These are phyloP conservation scores for Naja naja DNA, from an alignment of 2,113 vertebrate species.

Conservation along the genomic window DNA sequence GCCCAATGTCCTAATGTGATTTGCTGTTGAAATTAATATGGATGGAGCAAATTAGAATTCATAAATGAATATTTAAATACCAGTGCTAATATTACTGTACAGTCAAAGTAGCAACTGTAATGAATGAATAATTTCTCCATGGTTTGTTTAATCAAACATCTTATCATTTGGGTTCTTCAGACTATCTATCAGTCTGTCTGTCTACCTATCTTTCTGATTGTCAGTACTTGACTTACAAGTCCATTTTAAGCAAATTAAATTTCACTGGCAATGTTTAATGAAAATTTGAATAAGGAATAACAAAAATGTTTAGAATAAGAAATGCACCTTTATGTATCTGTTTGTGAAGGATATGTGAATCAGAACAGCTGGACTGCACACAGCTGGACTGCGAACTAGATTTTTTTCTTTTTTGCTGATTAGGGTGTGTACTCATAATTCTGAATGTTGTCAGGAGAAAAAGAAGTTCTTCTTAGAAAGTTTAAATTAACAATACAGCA, in stretches of 20 bases:
- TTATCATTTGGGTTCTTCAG: not conserved
- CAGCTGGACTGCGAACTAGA: slow-evolving; percentile 38
- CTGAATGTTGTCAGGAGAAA: not conserved
- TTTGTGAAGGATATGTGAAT: not conserved
- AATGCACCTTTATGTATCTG: not conserved
- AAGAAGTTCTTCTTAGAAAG: slow-evolving; percentile 31
- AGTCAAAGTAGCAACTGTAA: not conserved
- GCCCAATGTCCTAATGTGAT: not conserved
- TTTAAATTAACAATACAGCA: slow-evolving; percentile 12
- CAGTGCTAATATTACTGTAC: not conserved
- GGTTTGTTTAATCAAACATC: accelerated
- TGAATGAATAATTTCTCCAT: accelerated
- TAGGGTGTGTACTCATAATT: not conserved
- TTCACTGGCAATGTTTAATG: not conserved
- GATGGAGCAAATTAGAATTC: not conserved
- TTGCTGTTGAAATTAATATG: not conserved
- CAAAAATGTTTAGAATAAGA: accelerated
- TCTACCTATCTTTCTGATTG: accelerated
- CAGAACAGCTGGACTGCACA: slow-evolving; percentile 29
- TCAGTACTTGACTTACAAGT: accelerated
- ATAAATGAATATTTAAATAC: not conserved
- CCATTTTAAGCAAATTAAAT: not conserved
- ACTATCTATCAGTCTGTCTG: not conserved
- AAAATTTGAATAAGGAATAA: accelerated
- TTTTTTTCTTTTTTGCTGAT: not conserved